A percentile compares a stretch with the other conserved stretches of the same genome.
Evolutionary conservation across 2,113 vertebrate species (phyloP).

Genomic region (Bubo blakistoni): DNA sequence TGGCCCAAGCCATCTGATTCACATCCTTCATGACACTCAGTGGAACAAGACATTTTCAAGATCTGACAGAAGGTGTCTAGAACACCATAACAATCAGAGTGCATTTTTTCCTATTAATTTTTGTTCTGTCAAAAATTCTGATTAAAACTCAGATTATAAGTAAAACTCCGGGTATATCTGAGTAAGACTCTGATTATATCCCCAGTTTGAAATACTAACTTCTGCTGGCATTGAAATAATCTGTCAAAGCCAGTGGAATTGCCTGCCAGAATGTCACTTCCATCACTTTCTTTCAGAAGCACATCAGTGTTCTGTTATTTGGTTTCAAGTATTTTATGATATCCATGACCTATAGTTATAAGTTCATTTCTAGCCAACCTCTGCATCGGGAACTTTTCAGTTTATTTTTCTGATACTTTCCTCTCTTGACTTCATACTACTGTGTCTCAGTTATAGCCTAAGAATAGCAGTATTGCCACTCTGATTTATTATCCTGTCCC

Average conservation of each 20-base stretch:
- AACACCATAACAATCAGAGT: background rate
- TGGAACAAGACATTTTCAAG: background rate
- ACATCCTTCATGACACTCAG: background rate
- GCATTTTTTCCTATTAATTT: background rate
- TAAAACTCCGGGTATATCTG: background rate
- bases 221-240: constrained; percentile 1
- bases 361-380: background rate
- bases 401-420: background rate
- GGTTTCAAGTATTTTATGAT: background rate
- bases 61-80: background rate
- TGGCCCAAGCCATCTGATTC: background rate
- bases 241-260: background rate
- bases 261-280: background rate
- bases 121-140: background rate
- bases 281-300: constrained; percentile 24
- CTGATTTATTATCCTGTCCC: background rate
- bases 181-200: background rate
- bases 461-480: background rate
- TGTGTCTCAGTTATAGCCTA: background rate
- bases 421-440: background rate
- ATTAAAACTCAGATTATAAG: background rate
- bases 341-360: background rate
- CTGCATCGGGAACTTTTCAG: background rate
- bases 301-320: background rate
- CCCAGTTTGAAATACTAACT: background rate